Evolutionary conservation across 2,113 vertebrate genomes (phyloP).

Genomic region (Zosterops hypoxanthus): DNA sequence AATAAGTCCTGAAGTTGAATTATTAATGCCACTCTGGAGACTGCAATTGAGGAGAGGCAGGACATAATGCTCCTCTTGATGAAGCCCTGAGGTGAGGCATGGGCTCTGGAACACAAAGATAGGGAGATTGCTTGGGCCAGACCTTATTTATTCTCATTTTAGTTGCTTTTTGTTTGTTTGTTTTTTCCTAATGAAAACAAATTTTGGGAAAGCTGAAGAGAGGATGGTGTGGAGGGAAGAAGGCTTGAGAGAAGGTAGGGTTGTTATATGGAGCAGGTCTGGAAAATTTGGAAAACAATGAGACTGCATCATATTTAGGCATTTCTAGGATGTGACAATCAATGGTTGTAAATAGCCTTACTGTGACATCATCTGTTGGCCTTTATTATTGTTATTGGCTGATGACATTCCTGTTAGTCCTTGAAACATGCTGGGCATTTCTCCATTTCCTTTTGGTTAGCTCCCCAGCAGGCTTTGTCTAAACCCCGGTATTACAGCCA

Average conservation of each 20-base stretch:
- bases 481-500: constrained; percentile 18
- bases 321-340: neutral
- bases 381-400: constrained; percentile 5
- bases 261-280: neutral
- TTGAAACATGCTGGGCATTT: constrained; percentile 39
- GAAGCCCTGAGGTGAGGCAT: neutral
- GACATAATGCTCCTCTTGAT: fast-evolving
- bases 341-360: neutral
- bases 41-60: neutral
- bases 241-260: neutral
- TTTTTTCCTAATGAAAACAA: neutral
- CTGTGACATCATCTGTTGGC: neutral
- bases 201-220: neutral
- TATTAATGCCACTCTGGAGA: neutral
- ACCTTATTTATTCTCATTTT: neutral
- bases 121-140: neutral
- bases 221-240: neutral
- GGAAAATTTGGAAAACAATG: neutral
- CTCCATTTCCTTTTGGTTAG: constrained; percentile 29
- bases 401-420: constrained; percentile 21
- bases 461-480: constrained; percentile 10
- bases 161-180: neutral
- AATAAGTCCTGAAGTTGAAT: neutral
- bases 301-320: neutral
- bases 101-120: neutral